A percentile compares a stretch with the other conserved stretches of the same genome.
These are phyloP conservation scores for Sipha maydis DNA, from an alignment of 2,888 invertebrate species.

Conservation along the genomic window DNA sequence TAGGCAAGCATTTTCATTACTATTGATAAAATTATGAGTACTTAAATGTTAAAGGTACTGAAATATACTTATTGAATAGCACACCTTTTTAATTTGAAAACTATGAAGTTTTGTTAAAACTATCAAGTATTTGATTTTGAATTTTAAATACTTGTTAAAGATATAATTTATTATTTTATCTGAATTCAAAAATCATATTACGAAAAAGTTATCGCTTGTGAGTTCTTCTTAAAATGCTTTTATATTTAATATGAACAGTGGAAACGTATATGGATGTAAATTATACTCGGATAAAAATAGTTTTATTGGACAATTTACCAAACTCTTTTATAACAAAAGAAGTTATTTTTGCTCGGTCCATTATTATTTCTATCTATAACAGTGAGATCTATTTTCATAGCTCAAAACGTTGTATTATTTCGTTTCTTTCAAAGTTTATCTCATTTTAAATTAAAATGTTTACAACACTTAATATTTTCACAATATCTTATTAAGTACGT, in stretches of 20 bases:
- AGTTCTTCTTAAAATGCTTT: no score
- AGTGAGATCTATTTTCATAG: not conserved
- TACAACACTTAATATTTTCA: conserved; percentile 10
- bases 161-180: no score
- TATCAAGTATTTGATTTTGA: no score
- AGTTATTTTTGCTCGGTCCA: not conserved
- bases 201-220: no score
- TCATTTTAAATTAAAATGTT: conserved; percentile 36
- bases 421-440: not conserved
- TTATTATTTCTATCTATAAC: not conserved
- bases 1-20: no score
- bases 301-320: not conserved
- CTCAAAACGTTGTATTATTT: not conserved
- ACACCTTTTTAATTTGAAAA: no score
- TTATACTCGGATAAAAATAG: not conserved
- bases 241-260: not conserved
- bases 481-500: not conserved
- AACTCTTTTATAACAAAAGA: not conserved
- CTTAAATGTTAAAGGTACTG: no score
- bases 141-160: no score
- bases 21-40: no score
- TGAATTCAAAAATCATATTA: no score
- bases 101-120: no score
- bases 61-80: no score
- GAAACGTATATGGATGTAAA: not conserved